Evolutionary conservation across 2,797 vertebrate species (phyloP).

Genomic region (Cuculus canorus): DNA sequence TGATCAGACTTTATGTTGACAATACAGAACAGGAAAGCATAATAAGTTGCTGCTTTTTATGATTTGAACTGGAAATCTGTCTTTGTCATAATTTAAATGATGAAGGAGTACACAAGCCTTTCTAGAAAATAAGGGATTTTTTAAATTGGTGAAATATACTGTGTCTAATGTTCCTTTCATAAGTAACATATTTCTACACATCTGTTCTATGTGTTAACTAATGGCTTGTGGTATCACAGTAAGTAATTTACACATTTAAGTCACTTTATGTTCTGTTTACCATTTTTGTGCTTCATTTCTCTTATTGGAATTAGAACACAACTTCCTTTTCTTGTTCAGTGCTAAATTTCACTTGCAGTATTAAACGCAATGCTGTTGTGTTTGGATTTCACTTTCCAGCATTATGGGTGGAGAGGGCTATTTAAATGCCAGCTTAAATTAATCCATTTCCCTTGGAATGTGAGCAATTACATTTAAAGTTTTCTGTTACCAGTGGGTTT

Average conservation of each 20-base stretch:
- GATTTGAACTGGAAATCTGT: neutral
- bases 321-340: neutral
- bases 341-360: neutral
- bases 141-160: neutral
- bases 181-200: neutral
- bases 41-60: neutral
- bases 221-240: neutral
- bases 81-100: neutral
- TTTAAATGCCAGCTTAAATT: conserved; percentile 10
- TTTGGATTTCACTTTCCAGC: neutral
- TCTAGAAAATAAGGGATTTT: accelerated
- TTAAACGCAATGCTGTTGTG: neutral
- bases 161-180: neutral
- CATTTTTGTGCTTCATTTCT: neutral
- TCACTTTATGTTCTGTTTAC: neutral
- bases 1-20: accelerated
- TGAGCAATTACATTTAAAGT: neutral
- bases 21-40: neutral
- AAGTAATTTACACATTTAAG: neutral
- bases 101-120: accelerated
- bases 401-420: neutral
- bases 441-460: neutral
- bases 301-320: neutral
- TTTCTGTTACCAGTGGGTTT: neutral
- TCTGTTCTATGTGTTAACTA: neutral